These are phyloP conservation scores for Tetrapedia diversipes DNA, from an alignment of 2,888 invertebrate genomes.

Conservation along the genomic window DNA sequence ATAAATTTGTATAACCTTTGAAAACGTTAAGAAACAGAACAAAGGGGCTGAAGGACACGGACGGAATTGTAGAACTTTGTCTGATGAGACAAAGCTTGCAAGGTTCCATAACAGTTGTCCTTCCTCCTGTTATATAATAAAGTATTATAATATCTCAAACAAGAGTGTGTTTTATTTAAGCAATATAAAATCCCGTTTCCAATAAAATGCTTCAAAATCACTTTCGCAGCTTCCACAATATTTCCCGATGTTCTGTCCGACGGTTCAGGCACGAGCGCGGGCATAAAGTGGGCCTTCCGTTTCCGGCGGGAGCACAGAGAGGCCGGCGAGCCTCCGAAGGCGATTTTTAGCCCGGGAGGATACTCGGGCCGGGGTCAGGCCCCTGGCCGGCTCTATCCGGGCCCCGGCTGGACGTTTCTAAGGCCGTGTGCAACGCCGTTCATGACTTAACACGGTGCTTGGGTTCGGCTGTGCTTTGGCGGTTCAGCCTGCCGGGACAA, in stretches of 20 bases:
- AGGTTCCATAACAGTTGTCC: too few relatives aligned
- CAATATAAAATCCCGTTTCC: too few relatives aligned
- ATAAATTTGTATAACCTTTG: too few relatives aligned
- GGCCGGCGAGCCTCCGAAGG: background rate
- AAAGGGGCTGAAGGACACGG: too few relatives aligned
- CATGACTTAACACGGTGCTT: constrained; percentile 70
- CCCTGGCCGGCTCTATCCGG: constrained; percentile 37
- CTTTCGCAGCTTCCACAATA: background rate
- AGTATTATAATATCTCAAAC: too few relatives aligned
- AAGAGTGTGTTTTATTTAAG: too few relatives aligned
- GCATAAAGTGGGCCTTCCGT: constrained; percentile 7
- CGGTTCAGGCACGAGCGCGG: background rate
- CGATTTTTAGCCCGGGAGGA: background rate
- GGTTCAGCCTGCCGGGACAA: constrained; percentile 77
- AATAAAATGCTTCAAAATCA: too few relatives aligned
- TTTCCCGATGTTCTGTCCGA: background rate
- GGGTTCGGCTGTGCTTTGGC: constrained; percentile 70
- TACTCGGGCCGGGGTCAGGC: constrained; percentile 37
- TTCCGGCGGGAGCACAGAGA: constrained; percentile 7
- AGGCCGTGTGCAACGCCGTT: constrained; percentile 58
- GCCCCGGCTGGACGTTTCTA: constrained; percentile 39
- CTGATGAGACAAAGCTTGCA: too few relatives aligned
- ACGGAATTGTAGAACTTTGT: too few relatives aligned
- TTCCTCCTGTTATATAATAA: too few relatives aligned
- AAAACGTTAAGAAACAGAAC: too few relatives aligned